phyloP scores from a whole-genome alignment of 1,140 invertebrate genomes.

The Callitettix versicolor region DNA sequence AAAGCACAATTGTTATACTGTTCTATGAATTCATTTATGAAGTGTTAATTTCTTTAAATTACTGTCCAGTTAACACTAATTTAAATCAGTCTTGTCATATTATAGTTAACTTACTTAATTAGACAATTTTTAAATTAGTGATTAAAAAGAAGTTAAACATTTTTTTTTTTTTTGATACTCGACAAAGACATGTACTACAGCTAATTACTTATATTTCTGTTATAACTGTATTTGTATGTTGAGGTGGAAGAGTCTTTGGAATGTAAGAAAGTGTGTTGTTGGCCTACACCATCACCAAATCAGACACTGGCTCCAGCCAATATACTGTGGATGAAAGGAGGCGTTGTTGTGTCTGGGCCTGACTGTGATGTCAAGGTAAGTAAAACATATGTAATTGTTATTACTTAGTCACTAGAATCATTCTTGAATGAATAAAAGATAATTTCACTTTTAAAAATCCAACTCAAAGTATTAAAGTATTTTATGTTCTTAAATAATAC shows the following conservation, averaged over 20 bases:
- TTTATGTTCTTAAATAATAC: neutral
- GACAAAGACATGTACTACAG: too few species aligned
- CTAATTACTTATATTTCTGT: too few species aligned
- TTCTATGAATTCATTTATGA: too few species aligned
- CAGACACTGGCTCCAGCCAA: neutral
- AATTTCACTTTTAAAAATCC: neutral
- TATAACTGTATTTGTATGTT: neutral
- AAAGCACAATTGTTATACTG: too few species aligned
- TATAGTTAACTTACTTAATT: too few species aligned
- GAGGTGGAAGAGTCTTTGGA: neutral
- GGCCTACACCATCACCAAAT: neutral
- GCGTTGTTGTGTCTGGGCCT: conserved; percentile 13
- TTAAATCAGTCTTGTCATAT: too few species aligned
- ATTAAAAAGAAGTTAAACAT: too few species aligned
- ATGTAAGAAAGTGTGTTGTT: neutral
- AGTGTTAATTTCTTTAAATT: too few species aligned
- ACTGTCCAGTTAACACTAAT: too few species aligned
- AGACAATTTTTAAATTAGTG: too few species aligned
- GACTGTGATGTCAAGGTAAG: conserved; percentile 11
- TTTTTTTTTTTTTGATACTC: too few species aligned
- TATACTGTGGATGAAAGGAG: conserved; percentile 4
- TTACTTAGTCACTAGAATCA: neutral
- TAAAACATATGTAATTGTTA: neutral
- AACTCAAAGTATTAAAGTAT: neutral
- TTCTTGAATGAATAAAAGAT: neutral